These are phyloP conservation scores for Saccostrea echinata DNA, from an alignment of 1,140 invertebrate genomes.

Conservation along the genomic window DNA sequence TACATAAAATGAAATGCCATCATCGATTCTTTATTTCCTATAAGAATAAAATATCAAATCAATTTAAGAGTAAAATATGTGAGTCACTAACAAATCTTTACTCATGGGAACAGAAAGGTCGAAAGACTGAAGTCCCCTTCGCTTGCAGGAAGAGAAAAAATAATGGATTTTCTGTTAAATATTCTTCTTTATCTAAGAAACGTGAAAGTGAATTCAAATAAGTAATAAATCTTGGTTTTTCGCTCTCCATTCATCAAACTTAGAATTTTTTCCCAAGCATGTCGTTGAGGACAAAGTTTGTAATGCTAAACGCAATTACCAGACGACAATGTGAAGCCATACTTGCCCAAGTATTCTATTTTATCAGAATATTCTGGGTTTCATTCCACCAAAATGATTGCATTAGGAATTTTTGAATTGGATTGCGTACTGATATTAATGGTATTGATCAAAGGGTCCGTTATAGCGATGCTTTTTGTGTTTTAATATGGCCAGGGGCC, in stretches of 20 bases:
- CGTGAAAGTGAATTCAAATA: slow-evolving; percentile 5
- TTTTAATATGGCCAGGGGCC: too few relatives aligned
- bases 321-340: not conserved
- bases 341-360: not conserved
- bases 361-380: not conserved
- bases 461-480: not conserved
- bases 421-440: slow-evolving; percentile 25
- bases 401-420: slow-evolving; percentile 26
- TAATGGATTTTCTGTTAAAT: not conserved
- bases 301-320: not conserved
- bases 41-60: not conserved
- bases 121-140: not conserved
- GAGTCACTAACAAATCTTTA: not conserved
- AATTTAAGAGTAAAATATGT: not conserved
- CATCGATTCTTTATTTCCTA: not conserved
- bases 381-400: slow-evolving; percentile 16
- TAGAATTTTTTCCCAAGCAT: not conserved
- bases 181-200: not conserved
- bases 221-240: slow-evolving; percentile 11
- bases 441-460: not conserved
- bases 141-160: not conserved
- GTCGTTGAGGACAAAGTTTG: not conserved
- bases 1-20: not conserved
- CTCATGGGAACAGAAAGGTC: not conserved
- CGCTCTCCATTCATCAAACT: not conserved